Conservation (phyloP, 2,888 invertebrate species). For the Parochlus steinenii region DNA sequence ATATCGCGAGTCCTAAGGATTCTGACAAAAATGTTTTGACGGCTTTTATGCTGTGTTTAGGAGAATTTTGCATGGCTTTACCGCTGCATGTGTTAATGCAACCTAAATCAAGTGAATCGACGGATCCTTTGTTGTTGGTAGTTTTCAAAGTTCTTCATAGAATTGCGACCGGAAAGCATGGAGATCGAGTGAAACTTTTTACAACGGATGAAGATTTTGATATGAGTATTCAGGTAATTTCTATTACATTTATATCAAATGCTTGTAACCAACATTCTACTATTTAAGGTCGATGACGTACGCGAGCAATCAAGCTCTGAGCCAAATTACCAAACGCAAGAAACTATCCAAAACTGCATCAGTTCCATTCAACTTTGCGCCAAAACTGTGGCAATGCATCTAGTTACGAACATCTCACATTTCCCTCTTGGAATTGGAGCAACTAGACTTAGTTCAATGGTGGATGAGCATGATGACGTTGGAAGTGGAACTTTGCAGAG, state of each 20-base stretch:
- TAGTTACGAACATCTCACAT: slow-evolving; percentile 84
- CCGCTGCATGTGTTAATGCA: slow-evolving; percentile 45
- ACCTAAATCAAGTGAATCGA: slow-evolving; percentile 20
- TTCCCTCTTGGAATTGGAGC: slow-evolving; percentile 87
- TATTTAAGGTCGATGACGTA: slow-evolving; percentile 4
- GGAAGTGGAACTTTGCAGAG: slow-evolving; percentile 30
- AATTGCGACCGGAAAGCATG: slow-evolving; percentile 25
- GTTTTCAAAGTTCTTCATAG: slow-evolving; percentile 49
- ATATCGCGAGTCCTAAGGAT: slow-evolving; percentile 26
- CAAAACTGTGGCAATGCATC: slow-evolving; percentile 51
- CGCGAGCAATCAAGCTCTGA: slow-evolving; percentile 18
- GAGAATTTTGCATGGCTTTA: slow-evolving; percentile 86
- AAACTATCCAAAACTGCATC: slow-evolving; percentile 33
- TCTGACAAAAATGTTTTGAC: slow-evolving; percentile 28
- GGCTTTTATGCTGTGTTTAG: slow-evolving; percentile 72
- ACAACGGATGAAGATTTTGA: slow-evolving; percentile 30
- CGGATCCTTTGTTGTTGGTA: slow-evolving; percentile 39
- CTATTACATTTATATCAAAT: no score
- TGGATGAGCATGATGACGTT: slow-evolving; percentile 80
- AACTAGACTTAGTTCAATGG: slow-evolving; percentile 71
- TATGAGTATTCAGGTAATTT: slow-evolving; percentile 27
- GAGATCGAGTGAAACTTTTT: slow-evolving; percentile 24
- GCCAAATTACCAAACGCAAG: slow-evolving; percentile 26
- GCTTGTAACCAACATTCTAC: no score
- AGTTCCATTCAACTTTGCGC: slow-evolving; percentile 40